Evolutionary conservation across 2,888 invertebrate species (phyloP), one percentile per base, ranked within the genome.

Genomic region (Achlya flavicornis): DNA sequence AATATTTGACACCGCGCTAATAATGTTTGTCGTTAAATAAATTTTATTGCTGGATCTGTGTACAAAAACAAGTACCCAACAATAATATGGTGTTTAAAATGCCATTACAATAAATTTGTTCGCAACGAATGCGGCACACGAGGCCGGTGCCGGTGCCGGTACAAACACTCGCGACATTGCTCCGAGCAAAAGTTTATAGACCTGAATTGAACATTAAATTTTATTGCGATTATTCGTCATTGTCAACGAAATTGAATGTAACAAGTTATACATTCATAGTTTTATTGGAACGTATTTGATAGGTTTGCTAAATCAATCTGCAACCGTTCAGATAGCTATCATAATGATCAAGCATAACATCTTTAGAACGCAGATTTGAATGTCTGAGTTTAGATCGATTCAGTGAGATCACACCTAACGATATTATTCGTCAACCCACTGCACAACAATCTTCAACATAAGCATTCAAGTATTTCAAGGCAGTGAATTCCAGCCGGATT

Each of bases 51-150:
- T 41, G 5, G 16, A 38, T 38, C 59, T 66, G 65, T 67, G 67
- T 75, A 73, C 69, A 72, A 72, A 65, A 53, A 58, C 64, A 38
- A 63, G 68, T 70, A 73, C 77, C 53, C 67, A 64, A 69, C 70
- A 73, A 63, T 70, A 68, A 70, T 63, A 71, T 63, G 65, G 65
- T 66, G 70, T 74, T 78, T 76, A 73, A 72, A 74, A 73, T 75
- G 64, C 72, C 69, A 72, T 75, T 75, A 73, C 78, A 69, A 77
- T 79, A 79, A 78, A 79, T 79, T 75, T 71, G 69, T 69, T 60
- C 33, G 64, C 63, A 64, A 65, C 41, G 65, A 62, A 62, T 61
- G 41, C 48, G 61, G 26, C 26, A 57, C 38, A 64, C 62, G 32
- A 33, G 33, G 59, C 43, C 63, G 58, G 59, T 53, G 53, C 19